These are phyloP conservation scores for Cottoperca gobio DNA, from an alignment of 2,797 vertebrate species.

Conservation along the genomic window DNA sequence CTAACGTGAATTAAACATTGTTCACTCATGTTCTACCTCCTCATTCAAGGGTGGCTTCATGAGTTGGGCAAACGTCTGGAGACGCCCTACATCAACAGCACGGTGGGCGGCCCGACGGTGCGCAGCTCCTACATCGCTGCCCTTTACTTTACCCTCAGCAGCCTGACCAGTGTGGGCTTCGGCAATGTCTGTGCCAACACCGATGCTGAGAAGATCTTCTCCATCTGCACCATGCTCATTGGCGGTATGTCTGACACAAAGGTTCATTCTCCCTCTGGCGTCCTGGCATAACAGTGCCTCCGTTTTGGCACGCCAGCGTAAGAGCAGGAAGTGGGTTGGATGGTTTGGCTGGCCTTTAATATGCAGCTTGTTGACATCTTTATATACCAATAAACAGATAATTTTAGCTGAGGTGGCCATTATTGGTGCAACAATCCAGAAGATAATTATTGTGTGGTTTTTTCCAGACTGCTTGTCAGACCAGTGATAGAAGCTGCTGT, in stretches of 20 bases:
- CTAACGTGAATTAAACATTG: slow-evolving; percentile 9
- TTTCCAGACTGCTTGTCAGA: slow-evolving; percentile 21
- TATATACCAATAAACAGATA: slow-evolving; percentile 45
- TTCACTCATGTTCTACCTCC: slow-evolving; percentile 2
- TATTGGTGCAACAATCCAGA: slow-evolving; percentile 35
- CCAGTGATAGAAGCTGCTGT: slow-evolving; percentile 15
- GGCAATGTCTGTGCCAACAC: slow-evolving; percentile 98
- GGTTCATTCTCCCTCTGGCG: slow-evolving; percentile 34
- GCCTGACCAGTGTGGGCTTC: slow-evolving; percentile 96
- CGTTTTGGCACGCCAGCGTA: slow-evolving; percentile 31
- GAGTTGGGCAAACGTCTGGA: slow-evolving; percentile 96
- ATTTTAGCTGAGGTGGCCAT: slow-evolving; percentile 54
- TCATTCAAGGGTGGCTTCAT: slow-evolving; percentile 91
- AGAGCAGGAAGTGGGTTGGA: slow-evolving; percentile 48
- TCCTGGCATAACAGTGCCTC: slow-evolving; percentile 42
- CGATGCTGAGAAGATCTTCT: slow-evolving; percentile 97
- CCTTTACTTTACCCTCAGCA: slow-evolving; percentile 98
- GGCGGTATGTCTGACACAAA: slow-evolving; percentile 85
- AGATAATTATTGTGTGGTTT: slow-evolving; percentile 22
- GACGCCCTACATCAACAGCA: slow-evolving; percentile 93
- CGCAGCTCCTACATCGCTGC: slow-evolving; percentile 96
- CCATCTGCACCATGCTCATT: slow-evolving; percentile 97
- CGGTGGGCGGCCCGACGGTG: slow-evolving; percentile 91
- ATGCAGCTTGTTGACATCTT: slow-evolving; percentile 44
- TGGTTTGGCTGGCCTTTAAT: slow-evolving; percentile 52